Evolutionary conservation across 2,888 invertebrate species (phyloP).

Genomic region (Belgica antarctica): DNA sequence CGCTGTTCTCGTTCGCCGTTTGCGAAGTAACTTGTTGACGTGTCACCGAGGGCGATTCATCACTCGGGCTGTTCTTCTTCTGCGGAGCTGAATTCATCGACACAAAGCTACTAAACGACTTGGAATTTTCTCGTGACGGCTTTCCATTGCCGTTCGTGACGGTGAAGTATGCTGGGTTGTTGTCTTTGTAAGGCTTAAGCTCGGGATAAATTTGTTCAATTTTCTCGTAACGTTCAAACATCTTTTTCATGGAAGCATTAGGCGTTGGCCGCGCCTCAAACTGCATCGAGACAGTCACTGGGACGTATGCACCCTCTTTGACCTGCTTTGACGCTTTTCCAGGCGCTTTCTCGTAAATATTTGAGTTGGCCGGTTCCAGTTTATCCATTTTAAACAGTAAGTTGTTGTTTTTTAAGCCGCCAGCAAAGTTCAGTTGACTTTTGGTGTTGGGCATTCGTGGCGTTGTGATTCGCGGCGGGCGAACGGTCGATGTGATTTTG

Average conservation of each 20-base stretch:
- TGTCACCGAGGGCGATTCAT: not conserved
- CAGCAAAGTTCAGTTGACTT: constrained; percentile 4
- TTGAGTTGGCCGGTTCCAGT: constrained; percentile 43
- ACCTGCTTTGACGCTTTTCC: constrained; percentile 54
- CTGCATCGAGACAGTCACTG: not conserved
- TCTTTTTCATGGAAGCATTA: constrained; percentile 63
- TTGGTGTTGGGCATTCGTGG: not conserved
- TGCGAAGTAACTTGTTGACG: constrained; percentile 19
- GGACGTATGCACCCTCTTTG: constrained; percentile 50
- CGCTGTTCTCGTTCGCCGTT: not conserved
- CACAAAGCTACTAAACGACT: constrained; percentile 45
- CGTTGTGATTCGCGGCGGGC: constrained; percentile 9
- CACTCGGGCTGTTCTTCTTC: constrained; percentile 32
- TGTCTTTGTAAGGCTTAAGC: constrained; percentile 59
- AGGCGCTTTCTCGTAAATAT: constrained; percentile 49
- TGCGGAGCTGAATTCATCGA: constrained; percentile 19
- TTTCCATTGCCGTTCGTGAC: constrained; percentile 49
- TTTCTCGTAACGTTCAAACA: constrained; percentile 73
- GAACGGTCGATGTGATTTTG: not conserved
- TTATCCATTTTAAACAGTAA: constrained; percentile 32
- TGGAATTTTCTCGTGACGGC: constrained; percentile 53
- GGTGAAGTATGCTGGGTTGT: constrained; percentile 47
- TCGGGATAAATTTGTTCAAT: constrained; percentile 76
- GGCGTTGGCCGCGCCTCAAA: constrained; percentile 3
- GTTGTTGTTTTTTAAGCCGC: constrained; percentile 42